Evolutionary conservation across 2,888 invertebrate genomes (phyloP).

Genomic region (Athalia cordata): DNA sequence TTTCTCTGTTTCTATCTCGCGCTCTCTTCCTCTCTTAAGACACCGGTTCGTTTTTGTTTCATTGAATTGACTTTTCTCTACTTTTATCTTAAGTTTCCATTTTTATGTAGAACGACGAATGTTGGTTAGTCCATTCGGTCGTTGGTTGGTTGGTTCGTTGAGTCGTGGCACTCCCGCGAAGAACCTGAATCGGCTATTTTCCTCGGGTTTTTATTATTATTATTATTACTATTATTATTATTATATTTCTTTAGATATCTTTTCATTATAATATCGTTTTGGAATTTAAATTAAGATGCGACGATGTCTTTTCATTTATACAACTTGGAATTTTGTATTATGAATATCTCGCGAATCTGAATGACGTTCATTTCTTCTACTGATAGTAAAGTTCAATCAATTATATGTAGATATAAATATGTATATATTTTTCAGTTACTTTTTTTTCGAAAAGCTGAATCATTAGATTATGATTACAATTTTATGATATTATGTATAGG

Average conservation of each 20-base stretch:
- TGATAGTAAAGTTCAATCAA: no score
- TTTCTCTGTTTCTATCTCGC: conserved; percentile 21
- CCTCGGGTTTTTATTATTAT: no score
- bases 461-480: no score
- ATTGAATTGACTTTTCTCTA: background rate
- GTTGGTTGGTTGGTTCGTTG: no score
- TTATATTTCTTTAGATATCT: background rate
- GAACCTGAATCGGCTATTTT: conserved; percentile 3
- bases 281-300: conserved; percentile 1
- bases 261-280: background rate
- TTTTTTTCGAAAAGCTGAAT: no score
- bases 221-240: no score
- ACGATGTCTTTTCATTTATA: background rate
- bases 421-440: no score
- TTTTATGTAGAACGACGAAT: conserved; percentile 17
- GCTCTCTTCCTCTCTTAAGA: conserved; percentile 31
- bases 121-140: background rate
- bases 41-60: conserved; percentile 16
- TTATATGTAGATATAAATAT: no score
- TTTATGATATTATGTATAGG: no score
- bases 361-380: no score
- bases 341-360: background rate
- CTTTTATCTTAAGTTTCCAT: conserved; percentile 14
- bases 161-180: conserved; percentile 6
- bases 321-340: conserved; percentile 21